phyloP scores from a whole-genome alignment of 1,140 invertebrate genomes.

The Brachionus plicatilis region DNA sequence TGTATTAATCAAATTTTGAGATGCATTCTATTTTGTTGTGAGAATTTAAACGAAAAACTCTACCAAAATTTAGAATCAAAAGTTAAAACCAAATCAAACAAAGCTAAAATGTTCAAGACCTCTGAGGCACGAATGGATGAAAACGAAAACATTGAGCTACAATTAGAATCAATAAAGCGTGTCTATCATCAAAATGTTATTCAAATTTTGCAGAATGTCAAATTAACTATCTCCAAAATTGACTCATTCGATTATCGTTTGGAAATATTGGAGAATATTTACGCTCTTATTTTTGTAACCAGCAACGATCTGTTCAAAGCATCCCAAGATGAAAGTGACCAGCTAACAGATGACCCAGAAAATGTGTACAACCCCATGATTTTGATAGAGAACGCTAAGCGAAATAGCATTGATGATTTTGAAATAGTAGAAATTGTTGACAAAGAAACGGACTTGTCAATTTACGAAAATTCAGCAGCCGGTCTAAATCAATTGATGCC shows the following conservation, averaged over 20 bases:
- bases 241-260: constrained; percentile 52
- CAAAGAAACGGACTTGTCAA: neutral
- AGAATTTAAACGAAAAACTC: neutral
- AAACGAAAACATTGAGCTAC: neutral
- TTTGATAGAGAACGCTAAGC: constrained; percentile 43
- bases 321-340: neutral
- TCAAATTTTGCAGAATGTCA: constrained; percentile 44
- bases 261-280: constrained; percentile 57
- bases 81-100: neutral
- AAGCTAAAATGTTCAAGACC: too few species aligned
- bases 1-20: constrained; percentile 26
- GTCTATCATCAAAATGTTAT: neutral
- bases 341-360: neutral
- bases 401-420: constrained; percentile 43
- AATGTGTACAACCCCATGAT: neutral
- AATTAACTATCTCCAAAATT: constrained; percentile 47
- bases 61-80: neutral
- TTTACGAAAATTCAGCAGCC: neutral
- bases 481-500: neutral
- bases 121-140: neutral
- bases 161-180: neutral
- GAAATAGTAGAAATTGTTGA: constrained; percentile 44
- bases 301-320: constrained; percentile 46
- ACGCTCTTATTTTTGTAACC: constrained; percentile 54
- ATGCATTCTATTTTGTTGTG: constrained; percentile 14